Conservation (phyloP, 2,797 vertebrate genomes). For the Fistularia tabacaria region DNA sequence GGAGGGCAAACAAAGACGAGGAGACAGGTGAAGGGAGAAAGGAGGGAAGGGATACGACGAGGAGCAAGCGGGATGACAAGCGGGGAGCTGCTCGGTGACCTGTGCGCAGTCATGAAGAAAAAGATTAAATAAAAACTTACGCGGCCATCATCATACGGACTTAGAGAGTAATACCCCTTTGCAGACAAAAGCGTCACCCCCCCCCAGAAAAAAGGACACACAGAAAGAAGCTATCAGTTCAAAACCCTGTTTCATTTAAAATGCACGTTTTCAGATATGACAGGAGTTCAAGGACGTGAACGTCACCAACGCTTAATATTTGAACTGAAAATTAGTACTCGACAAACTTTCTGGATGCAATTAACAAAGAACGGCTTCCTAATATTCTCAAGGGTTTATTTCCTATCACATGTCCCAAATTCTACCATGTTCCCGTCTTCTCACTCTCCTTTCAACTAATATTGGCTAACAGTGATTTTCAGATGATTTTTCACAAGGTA, state of each 20-base stretch:
- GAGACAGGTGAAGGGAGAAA: conserved; percentile 11
- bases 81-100: neutral
- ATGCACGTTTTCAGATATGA: no score
- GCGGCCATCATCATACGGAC: conserved; percentile 91
- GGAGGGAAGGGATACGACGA: conserved; percentile 3
- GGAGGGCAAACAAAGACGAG: neutral
- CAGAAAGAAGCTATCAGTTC: conserved; percentile 57
- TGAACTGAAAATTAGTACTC: neutral
- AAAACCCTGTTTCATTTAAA: conserved; percentile 7
- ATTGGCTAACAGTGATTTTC: no score
- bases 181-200: conserved; percentile 73
- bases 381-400: no score
- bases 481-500: no score
- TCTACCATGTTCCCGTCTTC: no score
- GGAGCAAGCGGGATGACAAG: conserved; percentile 42
- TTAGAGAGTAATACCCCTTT: conserved; percentile 93
- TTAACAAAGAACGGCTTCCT: no score
- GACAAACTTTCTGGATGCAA: no score
- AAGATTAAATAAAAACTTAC: conserved; percentile 80
- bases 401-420: no score
- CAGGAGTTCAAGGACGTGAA: no score
- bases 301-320: neutral
- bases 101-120: conserved; percentile 4
- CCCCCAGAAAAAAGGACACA: conserved; percentile 55
- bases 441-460: no score